Evolutionary conservation across 2,113 vertebrate species (phyloP).

Genomic region (Malurus melanocephalus): DNA sequence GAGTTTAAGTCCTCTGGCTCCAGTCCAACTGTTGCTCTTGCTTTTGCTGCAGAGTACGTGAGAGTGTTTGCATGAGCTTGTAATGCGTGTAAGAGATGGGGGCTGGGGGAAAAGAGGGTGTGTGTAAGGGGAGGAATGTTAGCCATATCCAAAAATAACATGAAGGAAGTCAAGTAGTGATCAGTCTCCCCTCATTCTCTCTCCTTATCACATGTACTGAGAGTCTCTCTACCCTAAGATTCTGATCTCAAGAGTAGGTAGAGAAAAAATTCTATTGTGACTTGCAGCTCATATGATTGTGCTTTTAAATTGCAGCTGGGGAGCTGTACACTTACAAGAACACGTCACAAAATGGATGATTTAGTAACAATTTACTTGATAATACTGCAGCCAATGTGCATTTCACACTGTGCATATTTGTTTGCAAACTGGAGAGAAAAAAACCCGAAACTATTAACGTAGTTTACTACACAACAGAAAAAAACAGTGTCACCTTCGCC

Average conservation of each 20-base stretch:
- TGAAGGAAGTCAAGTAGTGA: not conserved
- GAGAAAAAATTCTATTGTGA: not conserved
- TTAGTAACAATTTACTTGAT: not conserved
- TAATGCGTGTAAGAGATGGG: conserved; percentile 7
- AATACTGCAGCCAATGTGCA: not conserved
- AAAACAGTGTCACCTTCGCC: not conserved
- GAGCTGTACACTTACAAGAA: not conserved
- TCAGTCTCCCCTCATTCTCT: conserved; percentile 29
- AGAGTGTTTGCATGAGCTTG: conserved; percentile 51
- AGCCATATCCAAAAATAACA: conserved; percentile 71
- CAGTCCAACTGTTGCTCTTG: conserved; percentile 44
- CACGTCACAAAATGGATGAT: not conserved
- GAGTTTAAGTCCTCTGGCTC: conserved; percentile 56
- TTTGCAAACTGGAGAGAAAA: not conserved
- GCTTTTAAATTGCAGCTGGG: not conserved
- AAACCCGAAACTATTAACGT: not conserved
- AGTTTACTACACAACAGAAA: not conserved
- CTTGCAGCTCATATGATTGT: not conserved
- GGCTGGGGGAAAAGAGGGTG: conserved; percentile 67
- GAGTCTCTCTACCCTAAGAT: not conserved
- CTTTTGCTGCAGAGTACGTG: conserved; percentile 33
- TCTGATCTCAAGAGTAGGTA: not conserved
- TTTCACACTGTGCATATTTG: not conserved
- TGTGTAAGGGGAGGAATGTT: conserved; percentile 69
- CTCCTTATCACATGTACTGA: not conserved